These are phyloP conservation scores for Indicator maculatus DNA, from an alignment of 2,113 vertebrate species.

Conservation along the genomic window DNA sequence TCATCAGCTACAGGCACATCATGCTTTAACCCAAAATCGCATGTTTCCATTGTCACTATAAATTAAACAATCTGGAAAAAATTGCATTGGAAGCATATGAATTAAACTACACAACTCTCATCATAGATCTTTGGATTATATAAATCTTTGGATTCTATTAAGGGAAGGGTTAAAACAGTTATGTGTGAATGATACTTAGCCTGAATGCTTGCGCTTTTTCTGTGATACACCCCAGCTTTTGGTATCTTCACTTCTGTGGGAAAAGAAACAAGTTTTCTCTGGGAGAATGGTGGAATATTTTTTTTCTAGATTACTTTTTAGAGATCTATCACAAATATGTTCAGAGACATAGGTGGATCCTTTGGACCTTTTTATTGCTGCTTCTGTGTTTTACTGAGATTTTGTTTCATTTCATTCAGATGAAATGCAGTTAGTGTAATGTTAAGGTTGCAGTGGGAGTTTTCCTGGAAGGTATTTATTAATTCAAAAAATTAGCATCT, in stretches of 20 bases:
- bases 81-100: not conserved
- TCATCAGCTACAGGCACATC: not conserved
- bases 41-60: not conserved
- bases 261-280: not conserved
- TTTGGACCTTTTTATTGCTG: not conserved
- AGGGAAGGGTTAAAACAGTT: not conserved
- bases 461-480: not conserved
- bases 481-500: not conserved
- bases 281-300: not conserved
- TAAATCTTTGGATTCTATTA: not conserved
- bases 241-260: not conserved
- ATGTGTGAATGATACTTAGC: not conserved
- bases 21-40: not conserved
- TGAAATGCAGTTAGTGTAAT: not conserved
- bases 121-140: not conserved
- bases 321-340: not conserved
- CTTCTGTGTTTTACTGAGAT: not conserved
- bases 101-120: not conserved
- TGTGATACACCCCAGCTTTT: not conserved
- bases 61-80: constrained; percentile 3
- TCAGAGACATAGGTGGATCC: not conserved
- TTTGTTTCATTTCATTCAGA: not conserved
- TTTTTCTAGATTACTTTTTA: not conserved
- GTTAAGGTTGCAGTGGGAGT: not conserved
- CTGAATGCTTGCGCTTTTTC: not conserved